phyloP scores from a whole-genome alignment of 2,113 vertebrate genomes.

The Megalops atlanticus region DNA sequence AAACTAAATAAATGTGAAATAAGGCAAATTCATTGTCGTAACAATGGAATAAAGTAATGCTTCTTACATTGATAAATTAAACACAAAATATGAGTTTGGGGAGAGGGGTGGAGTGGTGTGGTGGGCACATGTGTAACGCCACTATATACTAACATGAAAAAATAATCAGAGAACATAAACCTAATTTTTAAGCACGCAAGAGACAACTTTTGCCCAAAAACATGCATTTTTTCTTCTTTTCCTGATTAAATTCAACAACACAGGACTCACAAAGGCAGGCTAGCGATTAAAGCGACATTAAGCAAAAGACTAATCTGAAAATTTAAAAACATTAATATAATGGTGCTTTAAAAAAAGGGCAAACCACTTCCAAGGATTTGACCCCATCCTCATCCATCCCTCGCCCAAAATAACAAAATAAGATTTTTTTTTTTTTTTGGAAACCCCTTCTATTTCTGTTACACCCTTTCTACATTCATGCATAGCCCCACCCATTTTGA shows the following conservation, averaged over 20 bases:
- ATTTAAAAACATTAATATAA: slow-evolving; percentile 37
- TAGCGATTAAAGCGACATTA: slow-evolving; percentile 53
- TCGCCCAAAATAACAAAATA: slow-evolving; percentile 35
- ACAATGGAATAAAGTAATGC: slow-evolving; percentile 38
- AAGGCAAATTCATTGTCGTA: slow-evolving; percentile 18
- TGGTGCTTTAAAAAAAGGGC: slow-evolving; percentile 40
- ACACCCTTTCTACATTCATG: slow-evolving; percentile 69
- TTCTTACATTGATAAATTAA: slow-evolving; percentile 40
- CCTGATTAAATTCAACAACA: slow-evolving; percentile 62
- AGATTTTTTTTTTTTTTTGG: slow-evolving; percentile 12
- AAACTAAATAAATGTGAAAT: slow-evolving; percentile 35
- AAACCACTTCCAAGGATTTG: background rate
- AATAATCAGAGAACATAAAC: slow-evolving; percentile 44
- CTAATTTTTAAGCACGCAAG: slow-evolving; percentile 59
- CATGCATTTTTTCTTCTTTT: slow-evolving; percentile 64
- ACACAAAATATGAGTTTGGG: slow-evolving; percentile 42
- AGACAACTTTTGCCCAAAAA: slow-evolving; percentile 55
- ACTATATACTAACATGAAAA: slow-evolving; percentile 36
- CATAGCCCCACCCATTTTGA: slow-evolving; percentile 47
- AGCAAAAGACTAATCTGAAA: slow-evolving; percentile 47
- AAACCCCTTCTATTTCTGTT: slow-evolving; percentile 50
- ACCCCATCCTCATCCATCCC: slow-evolving; percentile 5
- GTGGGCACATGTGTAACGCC: slow-evolving; percentile 35
- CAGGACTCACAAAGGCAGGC: slow-evolving; percentile 64
- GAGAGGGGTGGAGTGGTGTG: slow-evolving; percentile 32